Percentiles rank a stretch among this genome's conserved stretches.
Evolutionary conservation across 2,888 invertebrate species (phyloP).

Genomic region (Meghimatium bilineatum): DNA sequence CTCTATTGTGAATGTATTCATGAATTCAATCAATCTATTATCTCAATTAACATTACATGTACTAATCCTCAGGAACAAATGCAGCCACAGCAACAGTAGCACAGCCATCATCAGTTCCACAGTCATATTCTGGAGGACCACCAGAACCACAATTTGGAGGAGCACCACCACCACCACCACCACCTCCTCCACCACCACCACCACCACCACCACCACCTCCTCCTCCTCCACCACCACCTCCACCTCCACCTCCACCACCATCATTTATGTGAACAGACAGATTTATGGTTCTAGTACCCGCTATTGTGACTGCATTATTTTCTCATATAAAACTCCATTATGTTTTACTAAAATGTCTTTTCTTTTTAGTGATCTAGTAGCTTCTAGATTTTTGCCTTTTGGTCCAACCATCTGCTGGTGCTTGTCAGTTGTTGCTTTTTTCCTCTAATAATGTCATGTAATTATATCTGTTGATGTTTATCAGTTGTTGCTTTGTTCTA

Average conservation of each 20-base stretch:
- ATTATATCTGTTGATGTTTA: no score
- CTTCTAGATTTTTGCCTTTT: no score
- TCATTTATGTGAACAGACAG: slow-evolving; percentile 43
- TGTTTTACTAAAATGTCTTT: no score
- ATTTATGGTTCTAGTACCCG: background rate
- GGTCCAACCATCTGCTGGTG: no score
- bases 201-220: slow-evolving; percentile 55
- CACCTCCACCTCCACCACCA: slow-evolving; percentile 53
- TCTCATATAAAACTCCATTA: no score
- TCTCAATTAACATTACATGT: background rate
- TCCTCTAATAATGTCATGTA: no score
- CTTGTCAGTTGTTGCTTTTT: no score
- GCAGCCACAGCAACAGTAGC: slow-evolving; percentile 21
- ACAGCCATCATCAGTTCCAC: slow-evolving; percentile 47
- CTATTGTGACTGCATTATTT: no score
- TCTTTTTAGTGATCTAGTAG: no score
- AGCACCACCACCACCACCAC: slow-evolving; percentile 55
- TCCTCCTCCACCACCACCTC: slow-evolving; percentile 54
- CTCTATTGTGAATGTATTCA: no score
- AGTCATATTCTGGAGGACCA: slow-evolving; percentile 50
- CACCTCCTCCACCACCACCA: slow-evolving; percentile 55
- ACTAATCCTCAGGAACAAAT: background rate
- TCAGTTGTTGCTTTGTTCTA: no score
- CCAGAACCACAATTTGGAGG: slow-evolving; percentile 56
- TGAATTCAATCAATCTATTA: no score